Percentiles rank a stretch among this genome's conserved stretches.
Conservation (phyloP, 2,888 invertebrate genomes). For the Tricholauxania praeusta region DNA sequence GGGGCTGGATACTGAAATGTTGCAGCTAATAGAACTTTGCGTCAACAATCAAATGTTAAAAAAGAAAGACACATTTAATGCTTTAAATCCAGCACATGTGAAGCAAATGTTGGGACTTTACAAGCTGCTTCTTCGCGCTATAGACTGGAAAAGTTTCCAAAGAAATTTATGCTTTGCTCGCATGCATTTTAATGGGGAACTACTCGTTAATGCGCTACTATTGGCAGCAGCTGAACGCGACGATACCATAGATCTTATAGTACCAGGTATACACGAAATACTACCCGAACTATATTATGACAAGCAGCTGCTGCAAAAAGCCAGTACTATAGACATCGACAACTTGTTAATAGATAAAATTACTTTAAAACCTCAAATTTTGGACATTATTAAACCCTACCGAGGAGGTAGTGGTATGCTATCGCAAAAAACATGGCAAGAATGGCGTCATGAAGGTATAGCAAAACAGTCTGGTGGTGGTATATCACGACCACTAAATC, state of each 20-base stretch:
- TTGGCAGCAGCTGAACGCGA: slow-evolving; percentile 22
- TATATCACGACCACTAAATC: neutral
- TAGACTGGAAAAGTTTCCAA: slow-evolving; percentile 32
- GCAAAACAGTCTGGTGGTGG: no score
- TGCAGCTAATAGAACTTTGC: slow-evolving; percentile 25
- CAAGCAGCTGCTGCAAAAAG: slow-evolving; percentile 4
- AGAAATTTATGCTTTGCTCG: slow-evolving; percentile 31
- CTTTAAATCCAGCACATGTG: neutral
- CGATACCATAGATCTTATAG: slow-evolving; percentile 18
- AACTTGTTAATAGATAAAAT: neutral
- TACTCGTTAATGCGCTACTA: slow-evolving; percentile 22
- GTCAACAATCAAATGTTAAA: slow-evolving; percentile 15
- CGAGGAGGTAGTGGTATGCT: neutral
- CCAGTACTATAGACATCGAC: neutral
- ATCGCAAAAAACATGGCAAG: slow-evolving; percentile 25
- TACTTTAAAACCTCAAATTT: slow-evolving; percentile 1
- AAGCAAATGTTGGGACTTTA: slow-evolving; percentile 29
- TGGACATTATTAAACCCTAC: neutral
- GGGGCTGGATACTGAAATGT: slow-evolving; percentile 33
- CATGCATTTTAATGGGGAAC: slow-evolving; percentile 23
- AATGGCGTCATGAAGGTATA: slow-evolving; percentile 23
- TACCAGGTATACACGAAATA: slow-evolving; percentile 32
- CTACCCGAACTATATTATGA: slow-evolving; percentile 30
- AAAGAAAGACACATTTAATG: slow-evolving; percentile 15
- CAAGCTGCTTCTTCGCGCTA: slow-evolving; percentile 20